phyloP scores from a whole-genome alignment of 2,113 vertebrate species.

The Oncorhynchus clarkii region DNA sequence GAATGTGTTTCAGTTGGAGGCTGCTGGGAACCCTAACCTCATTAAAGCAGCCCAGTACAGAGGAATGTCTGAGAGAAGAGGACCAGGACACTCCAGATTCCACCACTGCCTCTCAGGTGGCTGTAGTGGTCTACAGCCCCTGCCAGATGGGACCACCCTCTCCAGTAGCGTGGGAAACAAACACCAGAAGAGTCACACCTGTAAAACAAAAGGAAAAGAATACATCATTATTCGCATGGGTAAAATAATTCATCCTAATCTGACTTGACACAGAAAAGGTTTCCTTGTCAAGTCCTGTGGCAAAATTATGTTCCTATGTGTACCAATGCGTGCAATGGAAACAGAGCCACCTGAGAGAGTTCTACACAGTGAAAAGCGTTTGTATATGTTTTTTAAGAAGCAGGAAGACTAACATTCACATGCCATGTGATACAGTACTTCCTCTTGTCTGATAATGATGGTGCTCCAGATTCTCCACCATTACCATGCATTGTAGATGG shows the following conservation, averaged over 20 bases:
- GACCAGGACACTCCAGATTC: slow-evolving; percentile 49
- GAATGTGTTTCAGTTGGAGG: not conserved
- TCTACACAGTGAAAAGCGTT: not conserved
- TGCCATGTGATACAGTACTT: slow-evolving; percentile 45
- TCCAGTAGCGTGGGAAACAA: slow-evolving; percentile 35
- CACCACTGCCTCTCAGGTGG: slow-evolving; percentile 30
- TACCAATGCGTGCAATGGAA: slow-evolving; percentile 11
- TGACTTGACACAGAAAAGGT: not conserved
- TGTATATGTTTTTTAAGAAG: slow-evolving; percentile 16
- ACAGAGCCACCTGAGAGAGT: not conserved
- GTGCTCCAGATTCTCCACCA: slow-evolving; percentile 48
- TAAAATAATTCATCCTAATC: slow-evolving; percentile 9
- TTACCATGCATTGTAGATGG: slow-evolving; percentile 25
- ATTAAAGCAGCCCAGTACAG: slow-evolving; percentile 20
- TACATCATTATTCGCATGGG: slow-evolving; percentile 29
- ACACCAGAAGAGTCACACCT: slow-evolving; percentile 11
- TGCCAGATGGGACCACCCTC: slow-evolving; percentile 17
- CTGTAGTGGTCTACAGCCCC: slow-evolving; percentile 29
- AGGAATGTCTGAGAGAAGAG: slow-evolving; percentile 5
- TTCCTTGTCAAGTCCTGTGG: slow-evolving; percentile 33
- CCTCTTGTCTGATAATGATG: slow-evolving; percentile 35
- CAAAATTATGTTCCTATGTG: slow-evolving; percentile 6
- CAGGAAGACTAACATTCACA: slow-evolving; percentile 41
- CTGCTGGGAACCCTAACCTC: slow-evolving; percentile 25
- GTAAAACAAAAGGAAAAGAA: slow-evolving; percentile 40